These are phyloP conservation scores for Holcopasites calliopsidis DNA, from an alignment of 1,140 invertebrate genomes.

Conservation along the genomic window DNA sequence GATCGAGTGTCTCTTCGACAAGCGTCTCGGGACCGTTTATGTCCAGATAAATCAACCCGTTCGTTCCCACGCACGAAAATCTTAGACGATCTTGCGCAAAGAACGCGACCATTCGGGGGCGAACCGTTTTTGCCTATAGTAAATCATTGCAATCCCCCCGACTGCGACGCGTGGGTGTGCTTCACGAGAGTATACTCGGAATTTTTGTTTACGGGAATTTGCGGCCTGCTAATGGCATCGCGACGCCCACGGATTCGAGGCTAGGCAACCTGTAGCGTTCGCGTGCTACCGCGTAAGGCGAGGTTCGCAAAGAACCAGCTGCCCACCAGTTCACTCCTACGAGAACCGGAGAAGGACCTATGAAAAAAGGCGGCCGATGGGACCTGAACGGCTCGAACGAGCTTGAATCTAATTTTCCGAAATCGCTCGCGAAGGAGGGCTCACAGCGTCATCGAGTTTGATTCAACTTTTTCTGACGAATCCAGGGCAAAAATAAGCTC, in stretches of 20 bases:
- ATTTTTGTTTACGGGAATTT: slow-evolving; percentile 61
- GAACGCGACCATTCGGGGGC: slow-evolving; percentile 27
- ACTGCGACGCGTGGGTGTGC: slow-evolving; percentile 39
- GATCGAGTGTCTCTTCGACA: not conserved
- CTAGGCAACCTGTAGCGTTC: slow-evolving; percentile 62
- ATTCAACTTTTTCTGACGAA: no score
- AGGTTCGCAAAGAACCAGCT: slow-evolving; percentile 52
- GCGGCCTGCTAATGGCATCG: slow-evolving; percentile 60
- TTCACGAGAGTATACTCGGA: slow-evolving; percentile 51
- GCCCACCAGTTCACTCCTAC: slow-evolving; percentile 59
- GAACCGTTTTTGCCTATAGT: slow-evolving; percentile 35
- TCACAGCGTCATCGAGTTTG: no score
- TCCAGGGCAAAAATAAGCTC: no score
- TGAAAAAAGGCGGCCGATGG: slow-evolving; percentile 15
- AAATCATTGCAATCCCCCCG: slow-evolving; percentile 36
- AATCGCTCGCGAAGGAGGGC: not conserved
- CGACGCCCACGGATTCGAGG: slow-evolving; percentile 55
- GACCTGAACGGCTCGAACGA: not conserved
- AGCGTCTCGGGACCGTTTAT: not conserved
- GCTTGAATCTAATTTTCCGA: slow-evolving; percentile 18
- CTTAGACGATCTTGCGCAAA: slow-evolving; percentile 24
- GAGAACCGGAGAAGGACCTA: slow-evolving; percentile 41
- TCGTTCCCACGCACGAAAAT: slow-evolving; percentile 36
- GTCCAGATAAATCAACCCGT: slow-evolving; percentile 10
- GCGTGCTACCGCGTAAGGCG: slow-evolving; percentile 64